Evolutionary conservation across 1,140 invertebrate genomes (phyloP), one percentile per base, ranked within the genome.

Genomic region (Brachionus angularis): DNA sequence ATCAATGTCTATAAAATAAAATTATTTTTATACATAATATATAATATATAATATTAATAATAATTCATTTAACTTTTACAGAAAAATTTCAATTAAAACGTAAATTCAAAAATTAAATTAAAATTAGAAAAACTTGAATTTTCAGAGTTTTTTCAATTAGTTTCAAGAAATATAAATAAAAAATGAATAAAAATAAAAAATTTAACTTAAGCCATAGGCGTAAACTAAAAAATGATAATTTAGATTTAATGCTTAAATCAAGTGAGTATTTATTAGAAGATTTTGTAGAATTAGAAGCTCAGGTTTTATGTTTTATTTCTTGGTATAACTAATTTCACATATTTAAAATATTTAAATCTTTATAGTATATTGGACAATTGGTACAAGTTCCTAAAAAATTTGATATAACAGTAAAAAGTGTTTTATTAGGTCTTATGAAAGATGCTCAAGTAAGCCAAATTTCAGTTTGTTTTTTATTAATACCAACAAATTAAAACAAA

Each of bases 191-290:
- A 23, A 39, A 23, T 12, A 58, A 58, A 36, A 58, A 58, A 23
- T 12, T 34, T 23, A 58, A 58, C 3, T 29, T 58, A 36, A 58
- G 39, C 23, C 53, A 36, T 23, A 58, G 53, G 25, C 31, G 53
- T 23, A 36, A 58, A 39, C 23, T 58, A 29, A 58, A 58, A 58
- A 58, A 58, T 39, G 33, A 58, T 39, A 58, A 58, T 21, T 36
- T 58, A 8, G 53, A 58, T 16, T 12, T 39, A 23, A 39, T 58
- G 21, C 34, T 58, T 23, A 58, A 36, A 23, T 58, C 53, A 23
- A 58, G 53, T n/a, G 53, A 58, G 10, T 36, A 39, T 58, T 29
- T 58, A 23, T 23, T 58, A 7, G 53, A 58, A 21, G 53, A 58
- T 58, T 58, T 58, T 58, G 53, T 58, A 5, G 53, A 58, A n/a